phyloP scores from a whole-genome alignment of 2,888 invertebrate species.

The Oscheius onirici region DNA sequence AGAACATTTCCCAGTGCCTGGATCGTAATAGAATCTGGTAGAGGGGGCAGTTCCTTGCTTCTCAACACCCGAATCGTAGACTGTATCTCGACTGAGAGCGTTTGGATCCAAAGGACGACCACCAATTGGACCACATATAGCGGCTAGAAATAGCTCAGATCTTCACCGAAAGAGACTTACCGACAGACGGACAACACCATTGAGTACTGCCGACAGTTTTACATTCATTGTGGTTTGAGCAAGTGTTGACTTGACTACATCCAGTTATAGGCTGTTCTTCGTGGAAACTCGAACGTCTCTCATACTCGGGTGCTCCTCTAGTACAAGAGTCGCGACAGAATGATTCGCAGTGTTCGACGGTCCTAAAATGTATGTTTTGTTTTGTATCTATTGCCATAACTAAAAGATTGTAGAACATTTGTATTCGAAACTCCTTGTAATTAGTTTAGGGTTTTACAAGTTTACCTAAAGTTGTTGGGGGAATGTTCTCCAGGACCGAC shows the following conservation, averaged over 20 bases:
- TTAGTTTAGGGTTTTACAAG: no score
- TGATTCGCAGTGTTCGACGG: conserved; percentile 60
- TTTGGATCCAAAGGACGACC: conserved; percentile 60
- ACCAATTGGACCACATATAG: conserved; percentile 58
- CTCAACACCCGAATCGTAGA: conserved; percentile 57
- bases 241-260: conserved; percentile 53
- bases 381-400: no score
- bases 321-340: conserved; percentile 58
- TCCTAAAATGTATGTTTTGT: conserved; percentile 27
- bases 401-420: no score
- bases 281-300: conserved; percentile 48
- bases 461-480: conserved; percentile 53
- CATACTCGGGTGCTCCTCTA: conserved; percentile 61
- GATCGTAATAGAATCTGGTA: conserved; percentile 59
- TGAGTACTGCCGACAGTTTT: conserved; percentile 60
- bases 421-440: no score
- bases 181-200: conserved; percentile 61
- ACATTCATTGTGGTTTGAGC: conserved; percentile 56
- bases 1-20: conserved; percentile 52
- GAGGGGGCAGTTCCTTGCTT: conserved; percentile 59
- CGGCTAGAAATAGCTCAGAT: conserved; percentile 34
- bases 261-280: conserved; percentile 59
- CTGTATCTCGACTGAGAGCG: conserved; percentile 43
- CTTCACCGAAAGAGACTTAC: conserved; percentile 21
- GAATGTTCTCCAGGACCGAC: conserved; percentile 58